These are phyloP conservation scores for Synanthedon formicaeformis DNA, from an alignment of 2,888 invertebrate species.

Conservation along the genomic window DNA sequence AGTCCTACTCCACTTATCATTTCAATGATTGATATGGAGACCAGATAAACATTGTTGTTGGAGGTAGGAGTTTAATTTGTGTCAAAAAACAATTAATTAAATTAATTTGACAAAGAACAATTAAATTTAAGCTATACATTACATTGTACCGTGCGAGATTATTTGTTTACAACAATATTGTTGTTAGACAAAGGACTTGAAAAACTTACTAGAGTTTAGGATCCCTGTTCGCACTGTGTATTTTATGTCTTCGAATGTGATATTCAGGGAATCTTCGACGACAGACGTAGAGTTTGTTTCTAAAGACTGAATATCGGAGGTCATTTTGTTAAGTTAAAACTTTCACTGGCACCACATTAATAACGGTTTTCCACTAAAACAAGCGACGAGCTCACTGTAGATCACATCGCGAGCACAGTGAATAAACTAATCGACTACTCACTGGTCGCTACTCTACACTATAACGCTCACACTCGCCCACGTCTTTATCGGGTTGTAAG, in stretches of 20 bases:
- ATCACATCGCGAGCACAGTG: conserved; percentile 25
- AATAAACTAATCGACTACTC: too few species aligned
- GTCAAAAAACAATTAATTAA: neutral
- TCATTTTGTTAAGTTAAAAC: conserved; percentile 30
- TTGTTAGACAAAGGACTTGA: conserved; percentile 6
- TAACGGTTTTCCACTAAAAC: conserved; percentile 15
- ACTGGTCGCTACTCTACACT: too few species aligned
- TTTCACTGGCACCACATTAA: conserved; percentile 22
- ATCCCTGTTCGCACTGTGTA: conserved; percentile 74
- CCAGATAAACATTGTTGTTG: conserved; percentile 2
- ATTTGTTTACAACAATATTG: too few species aligned
- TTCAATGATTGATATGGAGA: neutral
- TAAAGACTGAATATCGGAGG: conserved; percentile 35
- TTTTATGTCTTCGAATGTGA: conserved; percentile 76
- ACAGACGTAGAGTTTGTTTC: conserved; percentile 50
- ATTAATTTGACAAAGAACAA: neutral
- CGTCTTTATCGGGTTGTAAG: too few species aligned
- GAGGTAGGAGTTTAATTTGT: neutral
- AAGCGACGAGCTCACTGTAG: conserved; percentile 18
- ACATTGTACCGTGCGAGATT: neutral
- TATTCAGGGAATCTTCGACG: conserved; percentile 66
- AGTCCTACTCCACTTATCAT: neutral
- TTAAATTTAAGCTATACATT: neutral
- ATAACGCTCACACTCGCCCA: too few species aligned
- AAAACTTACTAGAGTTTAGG: conserved; percentile 65